These are phyloP conservation scores for Corythaixoides concolor DNA, from an alignment of 2,113 vertebrate genomes.

Conservation along the genomic window DNA sequence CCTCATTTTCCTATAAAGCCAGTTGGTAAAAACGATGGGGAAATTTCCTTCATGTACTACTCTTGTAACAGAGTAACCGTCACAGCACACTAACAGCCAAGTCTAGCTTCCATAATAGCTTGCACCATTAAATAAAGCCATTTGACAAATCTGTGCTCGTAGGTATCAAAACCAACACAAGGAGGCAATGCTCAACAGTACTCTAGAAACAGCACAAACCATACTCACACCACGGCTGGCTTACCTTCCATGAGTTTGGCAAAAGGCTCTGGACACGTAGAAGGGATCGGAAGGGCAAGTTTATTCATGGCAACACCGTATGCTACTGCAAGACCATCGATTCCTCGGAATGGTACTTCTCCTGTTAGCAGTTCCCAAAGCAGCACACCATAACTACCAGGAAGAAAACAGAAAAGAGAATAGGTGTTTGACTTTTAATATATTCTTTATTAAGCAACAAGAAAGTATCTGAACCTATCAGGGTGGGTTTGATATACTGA, in stretches of 20 bases:
- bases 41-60: not conserved
- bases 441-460: not conserved
- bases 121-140: not conserved
- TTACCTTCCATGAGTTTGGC: conserved; percentile 95
- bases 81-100: not conserved
- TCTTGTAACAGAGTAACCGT: not conserved
- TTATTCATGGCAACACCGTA: conserved; percentile 99
- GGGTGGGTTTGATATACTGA: not conserved
- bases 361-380: conserved; percentile 95
- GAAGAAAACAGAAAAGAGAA: not conserved
- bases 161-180: not conserved
- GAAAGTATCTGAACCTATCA: not conserved
- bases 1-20: not conserved
- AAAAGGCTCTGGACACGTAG: conserved; percentile 95
- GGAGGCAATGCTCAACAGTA: not conserved
- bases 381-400: conserved; percentile 87
- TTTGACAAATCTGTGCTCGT: not conserved
- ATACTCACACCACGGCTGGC: not conserved
- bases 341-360: conserved; percentile 94
- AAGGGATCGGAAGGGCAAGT: conserved; percentile 93
- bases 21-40: not conserved
- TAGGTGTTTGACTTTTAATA: not conserved
- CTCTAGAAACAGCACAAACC: not conserved
- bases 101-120: not conserved
- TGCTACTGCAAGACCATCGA: conserved; percentile 92